phyloP scores from a whole-genome alignment of 2,888 invertebrate species.

The Nymphalis c-album region DNA sequence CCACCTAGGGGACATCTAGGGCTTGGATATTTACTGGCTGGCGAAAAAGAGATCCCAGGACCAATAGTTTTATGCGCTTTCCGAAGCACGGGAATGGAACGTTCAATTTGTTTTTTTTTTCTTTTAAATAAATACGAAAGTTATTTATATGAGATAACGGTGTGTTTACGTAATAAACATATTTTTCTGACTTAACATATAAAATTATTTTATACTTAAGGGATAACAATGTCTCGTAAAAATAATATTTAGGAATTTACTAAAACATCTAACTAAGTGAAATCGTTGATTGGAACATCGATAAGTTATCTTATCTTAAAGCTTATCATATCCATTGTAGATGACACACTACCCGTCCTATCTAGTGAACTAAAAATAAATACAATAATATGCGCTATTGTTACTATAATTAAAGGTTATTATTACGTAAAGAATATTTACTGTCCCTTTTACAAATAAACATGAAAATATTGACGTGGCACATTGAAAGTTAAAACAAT shows the following conservation, averaged over 20 bases:
- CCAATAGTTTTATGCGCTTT: too few species aligned
- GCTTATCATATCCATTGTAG: slow-evolving; percentile 3
- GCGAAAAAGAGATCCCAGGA: too few species aligned
- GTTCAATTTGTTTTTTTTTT: too few species aligned
- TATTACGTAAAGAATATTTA: neutral
- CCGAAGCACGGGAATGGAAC: too few species aligned
- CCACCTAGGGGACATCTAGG: too few species aligned
- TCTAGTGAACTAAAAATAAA: neutral
- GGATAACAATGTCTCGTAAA: neutral
- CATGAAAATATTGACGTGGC: too few species aligned
- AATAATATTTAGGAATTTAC: neutral
- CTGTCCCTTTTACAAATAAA: neutral
- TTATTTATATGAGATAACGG: too few species aligned
- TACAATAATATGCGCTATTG: neutral
- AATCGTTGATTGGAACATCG: slow-evolving; percentile 17
- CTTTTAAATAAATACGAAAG: too few species aligned
- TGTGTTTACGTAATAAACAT: too few species aligned
- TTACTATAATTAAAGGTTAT: neutral
- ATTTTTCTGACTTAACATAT: neutral
- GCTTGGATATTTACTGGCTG: too few species aligned
- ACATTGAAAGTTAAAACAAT: too few species aligned
- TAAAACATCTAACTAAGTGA: slow-evolving; percentile 13
- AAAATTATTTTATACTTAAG: slow-evolving; percentile 5
- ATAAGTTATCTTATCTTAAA: slow-evolving; percentile 26
- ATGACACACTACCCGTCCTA: slow-evolving; percentile 8